Evolutionary conservation across 2,888 invertebrate species (phyloP).

Genomic region (Pachydiplax longipennis): DNA sequence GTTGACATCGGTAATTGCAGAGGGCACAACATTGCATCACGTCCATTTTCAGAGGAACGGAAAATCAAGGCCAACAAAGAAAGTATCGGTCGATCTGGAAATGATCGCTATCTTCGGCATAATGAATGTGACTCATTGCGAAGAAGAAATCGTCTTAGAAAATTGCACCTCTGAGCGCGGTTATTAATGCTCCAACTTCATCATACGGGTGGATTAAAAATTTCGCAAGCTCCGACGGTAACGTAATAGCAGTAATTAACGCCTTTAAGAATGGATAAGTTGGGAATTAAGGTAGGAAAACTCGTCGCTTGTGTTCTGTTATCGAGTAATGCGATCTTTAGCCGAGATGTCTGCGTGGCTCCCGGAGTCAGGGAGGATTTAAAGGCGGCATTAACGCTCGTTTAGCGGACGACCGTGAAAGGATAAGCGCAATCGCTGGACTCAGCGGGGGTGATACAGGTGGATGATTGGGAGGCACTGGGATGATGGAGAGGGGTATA

Average conservation of each 20-base stretch:
- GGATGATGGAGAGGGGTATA: too few species aligned
- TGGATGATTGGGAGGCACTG: not conserved
- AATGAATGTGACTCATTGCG: not conserved
- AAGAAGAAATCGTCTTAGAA: not conserved
- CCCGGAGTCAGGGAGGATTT: not conserved
- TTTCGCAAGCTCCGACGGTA: not conserved
- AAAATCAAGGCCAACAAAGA: too few species aligned
- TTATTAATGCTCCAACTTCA: not conserved
- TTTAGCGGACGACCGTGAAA: not conserved
- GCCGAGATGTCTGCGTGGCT: not conserved
- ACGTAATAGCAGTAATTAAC: constrained; percentile 13
- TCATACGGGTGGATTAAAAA: not conserved
- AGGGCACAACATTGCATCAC: too few species aligned
- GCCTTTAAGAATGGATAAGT: not conserved
- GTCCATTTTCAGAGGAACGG: too few species aligned
- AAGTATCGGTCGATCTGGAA: too few species aligned
- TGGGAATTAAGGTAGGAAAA: not conserved
- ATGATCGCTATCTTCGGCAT: too few species aligned
- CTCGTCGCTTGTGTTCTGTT: not conserved
- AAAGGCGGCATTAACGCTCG: not conserved
- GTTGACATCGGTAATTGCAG: too few species aligned
- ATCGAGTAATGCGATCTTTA: constrained; percentile 24
- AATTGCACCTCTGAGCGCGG: not conserved
- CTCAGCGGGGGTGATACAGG: not conserved
- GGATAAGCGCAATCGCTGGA: not conserved